Conservation (phyloP, 1,140 invertebrate species). For the Thaumatotibia leucotreta region DNA sequence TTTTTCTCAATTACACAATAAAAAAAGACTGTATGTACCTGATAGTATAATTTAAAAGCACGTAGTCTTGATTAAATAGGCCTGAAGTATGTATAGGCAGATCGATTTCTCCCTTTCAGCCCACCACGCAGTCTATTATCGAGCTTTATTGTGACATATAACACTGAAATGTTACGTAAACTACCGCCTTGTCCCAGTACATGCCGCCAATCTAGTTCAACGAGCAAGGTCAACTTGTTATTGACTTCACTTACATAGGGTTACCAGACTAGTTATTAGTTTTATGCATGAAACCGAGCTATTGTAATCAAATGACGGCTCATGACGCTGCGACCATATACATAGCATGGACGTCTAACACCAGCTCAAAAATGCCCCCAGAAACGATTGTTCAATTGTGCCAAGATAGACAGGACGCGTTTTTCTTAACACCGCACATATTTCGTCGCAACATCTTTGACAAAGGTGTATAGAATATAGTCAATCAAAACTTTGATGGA, state of each 20-base stretch:
- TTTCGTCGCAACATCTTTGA: too few relatives aligned
- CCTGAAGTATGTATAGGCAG: not conserved
- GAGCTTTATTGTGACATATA: not conserved
- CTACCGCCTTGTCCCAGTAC: conserved; percentile 1
- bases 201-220: conserved; percentile 10
- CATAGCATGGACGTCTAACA: too few relatives aligned
- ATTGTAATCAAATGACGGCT: not conserved
- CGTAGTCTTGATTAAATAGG: not conserved
- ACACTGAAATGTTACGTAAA: conserved; percentile 9
- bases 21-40: too few relatives aligned
- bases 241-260: not conserved
- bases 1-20: too few relatives aligned
- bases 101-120: conserved; percentile 5
- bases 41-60: too few relatives aligned
- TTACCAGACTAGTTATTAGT: not conserved
- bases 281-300: not conserved
- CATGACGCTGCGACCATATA: too few relatives aligned
- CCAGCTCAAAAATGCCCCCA: too few relatives aligned
- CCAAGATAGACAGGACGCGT: too few relatives aligned
- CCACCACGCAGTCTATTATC: not conserved
- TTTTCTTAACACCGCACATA: too few relatives aligned
- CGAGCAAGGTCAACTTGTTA: conserved; percentile 6
- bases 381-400: too few relatives aligned
- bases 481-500: too few relatives aligned
- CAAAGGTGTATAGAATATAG: too few relatives aligned